Conservation (phyloP, 2,888 invertebrate genomes). For the Hemicrepidius hirtus region DNA sequence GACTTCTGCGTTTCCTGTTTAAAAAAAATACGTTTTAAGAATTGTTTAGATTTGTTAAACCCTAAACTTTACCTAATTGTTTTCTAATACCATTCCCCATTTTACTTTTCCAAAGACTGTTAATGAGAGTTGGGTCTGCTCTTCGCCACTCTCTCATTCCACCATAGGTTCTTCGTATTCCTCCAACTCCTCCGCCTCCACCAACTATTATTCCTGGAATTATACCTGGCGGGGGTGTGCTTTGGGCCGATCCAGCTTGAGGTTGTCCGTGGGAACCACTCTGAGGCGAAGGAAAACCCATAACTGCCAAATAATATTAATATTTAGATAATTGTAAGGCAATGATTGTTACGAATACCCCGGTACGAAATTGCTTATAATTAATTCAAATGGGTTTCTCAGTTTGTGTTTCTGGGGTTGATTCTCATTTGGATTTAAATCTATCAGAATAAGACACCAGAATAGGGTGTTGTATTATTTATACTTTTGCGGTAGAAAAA, state of each 20-base stretch:
- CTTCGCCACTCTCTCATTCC: constrained; percentile 84
- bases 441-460: constrained; percentile 3
- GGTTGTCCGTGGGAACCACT: constrained; percentile 76
- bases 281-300: constrained; percentile 73
- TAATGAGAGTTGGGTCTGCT: constrained; percentile 83
- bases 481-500: neutral
- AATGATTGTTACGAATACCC: constrained; percentile 4
- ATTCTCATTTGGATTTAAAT: constrained; percentile 14
- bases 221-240: constrained; percentile 73
- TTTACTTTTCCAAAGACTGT: constrained; percentile 83
- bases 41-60: neutral
- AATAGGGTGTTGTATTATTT: constrained; percentile 6
- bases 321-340: neutral
- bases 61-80: constrained; percentile 74
- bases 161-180: constrained; percentile 74
- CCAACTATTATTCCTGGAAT: constrained; percentile 74
- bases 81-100: constrained; percentile 82
- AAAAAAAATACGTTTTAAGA: neutral
- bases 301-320: constrained; percentile 62
- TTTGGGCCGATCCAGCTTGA: constrained; percentile 69
- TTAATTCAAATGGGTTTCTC: constrained; percentile 3
- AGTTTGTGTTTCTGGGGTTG: neutral
- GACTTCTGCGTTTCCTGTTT: constrained; percentile 81
- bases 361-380: constrained; percentile 3
- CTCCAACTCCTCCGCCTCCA: constrained; percentile 73